Evolutionary conservation across 2,113 vertebrate genomes (phyloP).

Genomic region (Cryptotis parvus): DNA sequence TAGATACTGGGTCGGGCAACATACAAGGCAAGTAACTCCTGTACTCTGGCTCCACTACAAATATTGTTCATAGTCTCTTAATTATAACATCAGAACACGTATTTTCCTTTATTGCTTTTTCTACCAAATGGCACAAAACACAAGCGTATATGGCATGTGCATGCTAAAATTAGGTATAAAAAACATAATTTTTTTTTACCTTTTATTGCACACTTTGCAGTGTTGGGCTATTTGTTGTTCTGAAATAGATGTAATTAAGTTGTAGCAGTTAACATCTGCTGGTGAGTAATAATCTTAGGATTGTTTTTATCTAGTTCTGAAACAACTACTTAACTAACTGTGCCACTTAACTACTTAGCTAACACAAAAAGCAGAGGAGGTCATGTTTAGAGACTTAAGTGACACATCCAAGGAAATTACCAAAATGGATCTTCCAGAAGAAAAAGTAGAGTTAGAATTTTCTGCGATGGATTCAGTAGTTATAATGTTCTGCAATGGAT

Average conservation of each 20-base stretch:
- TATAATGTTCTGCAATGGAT: too few species aligned
- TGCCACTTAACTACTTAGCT: constrained; percentile 11
- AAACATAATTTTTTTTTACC: too few species aligned
- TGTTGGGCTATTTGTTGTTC: background rate
- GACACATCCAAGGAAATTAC: background rate
- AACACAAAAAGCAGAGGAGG: constrained; percentile 29
- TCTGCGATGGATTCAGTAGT: background rate
- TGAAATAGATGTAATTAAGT: background rate
- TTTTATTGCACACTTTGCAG: constrained; percentile 37
- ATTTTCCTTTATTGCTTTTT: background rate
- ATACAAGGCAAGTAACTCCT: too few species aligned
- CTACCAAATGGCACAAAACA: constrained; percentile 17
- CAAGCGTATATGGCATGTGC: background rate
- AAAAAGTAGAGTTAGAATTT: constrained; percentile 32
- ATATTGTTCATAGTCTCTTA: background rate
- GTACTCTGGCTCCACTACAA: too few species aligned
- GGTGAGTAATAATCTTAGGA: constrained; percentile 67
- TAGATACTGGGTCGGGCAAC: too few species aligned
- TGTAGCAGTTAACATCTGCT: constrained; percentile 18
- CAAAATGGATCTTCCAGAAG: background rate
- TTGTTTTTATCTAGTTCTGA: constrained; percentile 62
- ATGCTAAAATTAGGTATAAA: too few species aligned
- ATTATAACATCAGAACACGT: constrained; percentile 28
- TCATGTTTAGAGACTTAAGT: background rate
- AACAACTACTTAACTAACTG: constrained; percentile 67